These are phyloP conservation scores for Diuraphis noxia DNA, from an alignment of 1,140 invertebrate genomes.

Conservation along the genomic window DNA sequence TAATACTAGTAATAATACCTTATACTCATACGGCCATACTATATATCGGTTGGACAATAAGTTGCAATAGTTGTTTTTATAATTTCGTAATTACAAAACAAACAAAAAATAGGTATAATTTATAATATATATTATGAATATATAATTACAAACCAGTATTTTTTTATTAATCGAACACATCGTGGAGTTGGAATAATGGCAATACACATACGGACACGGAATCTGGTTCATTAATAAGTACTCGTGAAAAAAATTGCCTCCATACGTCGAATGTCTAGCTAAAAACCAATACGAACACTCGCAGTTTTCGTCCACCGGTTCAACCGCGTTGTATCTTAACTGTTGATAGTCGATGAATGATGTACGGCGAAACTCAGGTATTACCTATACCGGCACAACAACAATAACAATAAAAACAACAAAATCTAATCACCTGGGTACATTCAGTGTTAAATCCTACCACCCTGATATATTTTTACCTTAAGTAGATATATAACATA, in stretches of 20 bases:
- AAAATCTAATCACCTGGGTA: too few relatives aligned
- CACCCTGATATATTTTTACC: too few relatives aligned
- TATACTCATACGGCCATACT: too few relatives aligned
- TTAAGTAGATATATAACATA: too few relatives aligned
- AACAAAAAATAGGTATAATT: too few relatives aligned
- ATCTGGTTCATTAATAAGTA: constrained; percentile 22
- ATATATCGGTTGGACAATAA: too few relatives aligned
- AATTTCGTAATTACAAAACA: too few relatives aligned
- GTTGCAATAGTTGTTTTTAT: too few relatives aligned
- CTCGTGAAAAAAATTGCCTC: not conserved
- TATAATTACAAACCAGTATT: not conserved
- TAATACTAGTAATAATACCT: too few relatives aligned
- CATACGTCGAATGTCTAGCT: not conserved
- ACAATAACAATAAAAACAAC: not conserved
- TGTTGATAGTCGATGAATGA: not conserved
- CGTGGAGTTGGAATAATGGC: not conserved
- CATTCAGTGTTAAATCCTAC: too few relatives aligned
- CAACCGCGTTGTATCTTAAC: not conserved
- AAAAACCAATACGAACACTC: not conserved
- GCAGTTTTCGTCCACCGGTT: not conserved
- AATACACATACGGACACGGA: not conserved
- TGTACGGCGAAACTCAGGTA: not conserved
- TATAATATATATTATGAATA: not conserved
- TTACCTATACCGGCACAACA: not conserved
- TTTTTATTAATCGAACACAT: not conserved